phyloP scores from a whole-genome alignment of 1,140 invertebrate species.

The Luehdorfia chinensis region DNA sequence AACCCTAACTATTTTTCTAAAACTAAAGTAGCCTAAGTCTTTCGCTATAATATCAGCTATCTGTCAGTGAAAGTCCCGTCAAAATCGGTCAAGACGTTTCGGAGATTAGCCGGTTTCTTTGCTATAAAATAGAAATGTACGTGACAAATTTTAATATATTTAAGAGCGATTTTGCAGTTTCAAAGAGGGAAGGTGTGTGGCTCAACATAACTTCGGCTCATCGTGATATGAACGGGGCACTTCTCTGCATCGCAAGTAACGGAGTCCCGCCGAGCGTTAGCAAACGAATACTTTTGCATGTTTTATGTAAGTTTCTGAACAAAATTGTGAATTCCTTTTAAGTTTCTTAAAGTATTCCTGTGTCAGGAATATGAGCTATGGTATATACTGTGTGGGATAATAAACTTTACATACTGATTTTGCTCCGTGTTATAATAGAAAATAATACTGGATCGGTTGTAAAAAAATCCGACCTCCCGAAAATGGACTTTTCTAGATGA shows the following conservation, averaged over 20 bases:
- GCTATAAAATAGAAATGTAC: neutral
- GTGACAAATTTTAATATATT: too few species aligned
- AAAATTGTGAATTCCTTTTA: neutral
- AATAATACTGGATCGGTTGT: too few species aligned
- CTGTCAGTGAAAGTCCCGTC: too few species aligned
- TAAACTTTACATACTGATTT: neutral
- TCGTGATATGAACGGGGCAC: constrained; percentile 82
- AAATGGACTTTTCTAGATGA: too few species aligned
- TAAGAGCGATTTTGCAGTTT: constrained; percentile 40
- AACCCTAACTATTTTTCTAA: too few species aligned
- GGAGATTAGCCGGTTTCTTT: neutral
- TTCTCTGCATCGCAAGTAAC: constrained; percentile 89
- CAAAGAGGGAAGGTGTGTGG: constrained; percentile 47
- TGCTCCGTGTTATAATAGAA: too few species aligned
- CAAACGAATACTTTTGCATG: constrained; percentile 87
- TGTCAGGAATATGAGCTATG: neutral
- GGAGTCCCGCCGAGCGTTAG: constrained; percentile 87
- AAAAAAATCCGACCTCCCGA: too few species aligned
- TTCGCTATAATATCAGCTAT: too few species aligned
- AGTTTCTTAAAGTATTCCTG: too few species aligned
- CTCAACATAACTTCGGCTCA: constrained; percentile 36
- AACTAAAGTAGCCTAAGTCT: too few species aligned
- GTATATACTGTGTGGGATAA: neutral
- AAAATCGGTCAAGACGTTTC: too few species aligned
- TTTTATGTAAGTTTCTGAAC: constrained; percentile 84